Evolutionary conservation across 2,888 invertebrate genomes (phyloP).

Genomic region (Anoncus sp.): DNA sequence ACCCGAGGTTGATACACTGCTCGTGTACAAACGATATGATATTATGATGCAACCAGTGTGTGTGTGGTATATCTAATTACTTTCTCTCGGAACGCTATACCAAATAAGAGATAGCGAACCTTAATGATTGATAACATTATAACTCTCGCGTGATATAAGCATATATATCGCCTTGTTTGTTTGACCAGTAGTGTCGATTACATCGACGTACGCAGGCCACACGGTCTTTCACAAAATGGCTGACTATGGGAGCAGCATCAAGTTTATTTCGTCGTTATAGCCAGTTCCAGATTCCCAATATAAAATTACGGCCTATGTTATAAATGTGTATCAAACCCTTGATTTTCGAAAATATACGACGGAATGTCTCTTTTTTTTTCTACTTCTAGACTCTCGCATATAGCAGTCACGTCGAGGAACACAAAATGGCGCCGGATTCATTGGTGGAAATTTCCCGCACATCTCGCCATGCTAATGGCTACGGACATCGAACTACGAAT

Average conservation of each 20-base stretch:
- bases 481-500: slow-evolving; percentile 3
- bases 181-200: slow-evolving; percentile 21
- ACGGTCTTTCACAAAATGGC: not conserved
- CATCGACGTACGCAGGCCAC: slow-evolving; percentile 2
- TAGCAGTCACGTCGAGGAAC: slow-evolving; percentile 1
- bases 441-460: not conserved
- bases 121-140: slow-evolving; percentile 37
- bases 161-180: not conserved
- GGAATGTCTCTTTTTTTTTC: slow-evolving; percentile 42
- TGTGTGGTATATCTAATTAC: slow-evolving; percentile 41
- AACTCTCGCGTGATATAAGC: not conserved
- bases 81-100: slow-evolving; percentile 23
- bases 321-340: not conserved
- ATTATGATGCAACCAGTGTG: slow-evolving; percentile 9
- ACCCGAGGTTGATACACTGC: not conserved
- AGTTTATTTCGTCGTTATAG: not conserved
- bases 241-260: not conserved
- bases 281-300: not conserved
- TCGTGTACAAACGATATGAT: slow-evolving; percentile 11
- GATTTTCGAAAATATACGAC: slow-evolving; percentile 32
- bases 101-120: slow-evolving; percentile 30
- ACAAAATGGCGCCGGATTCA: slow-evolving; percentile 54
- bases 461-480: not conserved
- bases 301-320: not conserved
- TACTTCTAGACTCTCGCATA: slow-evolving; percentile 42